phyloP scores from a whole-genome alignment of 2,113 vertebrate genomes.

The Lophura nycthemera region DNA sequence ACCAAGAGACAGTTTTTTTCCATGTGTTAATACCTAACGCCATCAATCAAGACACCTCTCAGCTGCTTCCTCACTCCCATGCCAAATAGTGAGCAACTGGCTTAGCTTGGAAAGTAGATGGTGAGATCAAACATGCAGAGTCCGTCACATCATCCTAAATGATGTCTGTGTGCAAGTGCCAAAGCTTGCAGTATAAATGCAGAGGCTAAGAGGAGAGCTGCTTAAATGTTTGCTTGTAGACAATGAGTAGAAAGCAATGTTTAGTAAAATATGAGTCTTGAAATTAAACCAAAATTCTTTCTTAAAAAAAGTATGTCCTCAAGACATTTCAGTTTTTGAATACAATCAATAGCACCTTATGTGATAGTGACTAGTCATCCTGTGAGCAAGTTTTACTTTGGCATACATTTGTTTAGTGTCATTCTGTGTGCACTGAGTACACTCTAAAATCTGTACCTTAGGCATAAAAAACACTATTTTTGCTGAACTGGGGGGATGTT shows the following conservation, averaged over 20 bases:
- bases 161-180: background rate
- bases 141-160: background rate
- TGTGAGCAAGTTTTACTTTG: background rate
- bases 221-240: background rate
- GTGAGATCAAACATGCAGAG: background rate
- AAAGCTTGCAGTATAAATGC: background rate
- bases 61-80: background rate
- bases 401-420: background rate
- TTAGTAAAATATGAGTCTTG: background rate
- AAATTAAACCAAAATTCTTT: background rate
- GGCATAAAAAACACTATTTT: background rate
- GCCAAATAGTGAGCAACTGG: background rate
- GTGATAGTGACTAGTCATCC: background rate
- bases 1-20: background rate
- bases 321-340: background rate
- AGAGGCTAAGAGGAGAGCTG: background rate
- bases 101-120: background rate
- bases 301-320: background rate
- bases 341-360: background rate
- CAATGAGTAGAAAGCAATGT: background rate
- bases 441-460: background rate
- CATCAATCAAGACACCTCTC: background rate
- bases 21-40: background rate
- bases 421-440: background rate
- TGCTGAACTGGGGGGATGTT: background rate